Evolutionary conservation across 1,140 invertebrate species (phyloP), one percentile per base, ranked within the genome.

Genomic region (Dreissena polymorpha): DNA sequence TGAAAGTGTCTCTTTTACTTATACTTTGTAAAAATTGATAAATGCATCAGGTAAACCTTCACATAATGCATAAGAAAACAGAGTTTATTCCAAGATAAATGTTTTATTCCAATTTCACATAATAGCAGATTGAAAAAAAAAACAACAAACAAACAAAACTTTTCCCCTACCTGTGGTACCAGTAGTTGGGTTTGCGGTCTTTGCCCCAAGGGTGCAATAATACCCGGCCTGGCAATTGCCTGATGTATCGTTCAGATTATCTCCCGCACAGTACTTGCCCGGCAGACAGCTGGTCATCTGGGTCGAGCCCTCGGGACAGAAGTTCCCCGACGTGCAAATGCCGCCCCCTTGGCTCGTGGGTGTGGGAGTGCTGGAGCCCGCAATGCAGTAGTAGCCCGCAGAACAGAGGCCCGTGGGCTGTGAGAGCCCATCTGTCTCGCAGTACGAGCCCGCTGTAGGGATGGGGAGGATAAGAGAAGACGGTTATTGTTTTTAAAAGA

Each of bases 301-400:
- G n/a, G 84, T 74, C 6, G 88, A 87, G 10, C 89, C 90, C 12
- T 77, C 80, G 0, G 89, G 91, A 73, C 90, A 90, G 81, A 84
- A 91, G 73, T 88, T 87, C 0, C 91, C 91, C 13, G 81, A 53
- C 18, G 83, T 63, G 74, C 90, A 91, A 55, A 85, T 63, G 68
- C 86, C 83, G 23, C 88, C 87, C 21, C 86, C 86, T 2, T 63
- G 29, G 18, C 88, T 85, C 18, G 85, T 78, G 13, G 90, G 90
- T 21, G 84, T 86, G 3, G 85, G 51, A 29, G 85, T 88, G 25
- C 81, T 74, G 18, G 90, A 85, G 16, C 89, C 88, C 39, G 84
- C 86, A 69, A 78, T 84, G 75, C 90, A 91, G 75, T 90, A 92
- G 84, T 91, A 92, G 1, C 91, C 91, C 21, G 86, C 84, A 21